phyloP scores from a whole-genome alignment of 2,888 invertebrate genomes.

The Carabus problematicus region DNA sequence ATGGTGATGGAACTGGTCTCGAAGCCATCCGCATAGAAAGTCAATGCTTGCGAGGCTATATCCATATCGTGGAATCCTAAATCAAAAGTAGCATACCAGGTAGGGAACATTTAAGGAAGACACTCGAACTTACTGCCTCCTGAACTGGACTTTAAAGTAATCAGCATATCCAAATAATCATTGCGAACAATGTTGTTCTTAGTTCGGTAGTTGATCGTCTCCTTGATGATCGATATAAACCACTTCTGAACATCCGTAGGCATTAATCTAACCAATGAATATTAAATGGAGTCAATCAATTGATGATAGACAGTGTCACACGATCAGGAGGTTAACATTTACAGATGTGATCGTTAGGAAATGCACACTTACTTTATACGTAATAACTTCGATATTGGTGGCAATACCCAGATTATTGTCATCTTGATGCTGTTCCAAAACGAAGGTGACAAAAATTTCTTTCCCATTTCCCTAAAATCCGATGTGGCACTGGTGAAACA shows the following conservation, averaged over 20 bases:
- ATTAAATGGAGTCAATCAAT: neutral
- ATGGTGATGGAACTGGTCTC: conserved; percentile 60
- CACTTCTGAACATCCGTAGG: conserved; percentile 51
- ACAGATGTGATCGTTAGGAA: neutral
- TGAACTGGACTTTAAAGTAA: conserved; percentile 50
- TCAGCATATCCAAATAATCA: conserved; percentile 59
- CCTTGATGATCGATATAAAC: conserved; percentile 52
- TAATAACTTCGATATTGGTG: neutral
- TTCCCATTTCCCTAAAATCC: conserved; percentile 51
- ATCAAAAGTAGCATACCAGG: conserved; percentile 15
- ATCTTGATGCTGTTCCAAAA: neutral
- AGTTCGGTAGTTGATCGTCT: conserved; percentile 55
- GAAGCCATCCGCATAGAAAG: conserved; percentile 61
- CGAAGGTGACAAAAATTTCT: conserved; percentile 51
- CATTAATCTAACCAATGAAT: conserved; percentile 44
- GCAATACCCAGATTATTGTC: neutral
- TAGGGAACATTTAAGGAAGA: neutral
- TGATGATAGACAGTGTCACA: too few species aligned
- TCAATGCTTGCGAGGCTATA: conserved; percentile 55
- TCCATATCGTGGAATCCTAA: conserved; percentile 50
- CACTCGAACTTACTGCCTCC: conserved; percentile 18
- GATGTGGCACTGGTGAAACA: conserved; percentile 52
- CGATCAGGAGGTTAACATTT: too few species aligned
- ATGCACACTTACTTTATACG: neutral
- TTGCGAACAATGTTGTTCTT: conserved; percentile 55